These are phyloP conservation scores for Drosophila ustulata DNA, from an alignment of 2,888 invertebrate genomes.

Conservation along the genomic window DNA sequence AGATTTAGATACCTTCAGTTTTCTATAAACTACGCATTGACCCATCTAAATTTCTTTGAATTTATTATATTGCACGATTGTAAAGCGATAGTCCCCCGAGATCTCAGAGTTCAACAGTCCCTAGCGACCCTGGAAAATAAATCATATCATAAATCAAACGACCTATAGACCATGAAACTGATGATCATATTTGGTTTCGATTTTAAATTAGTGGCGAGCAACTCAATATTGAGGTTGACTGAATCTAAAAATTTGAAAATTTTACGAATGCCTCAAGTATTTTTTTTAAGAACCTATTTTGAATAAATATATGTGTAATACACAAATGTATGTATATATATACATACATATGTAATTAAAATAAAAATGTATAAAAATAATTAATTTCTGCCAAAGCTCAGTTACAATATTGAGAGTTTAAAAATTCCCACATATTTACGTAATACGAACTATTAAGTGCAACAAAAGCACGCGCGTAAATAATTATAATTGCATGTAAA, in stretches of 20 bases:
- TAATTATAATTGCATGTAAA: background rate
- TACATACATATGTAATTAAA: too few relatives aligned
- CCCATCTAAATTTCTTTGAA: background rate
- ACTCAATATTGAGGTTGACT: background rate
- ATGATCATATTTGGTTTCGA: conserved; percentile 18
- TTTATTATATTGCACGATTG: conserved; percentile 13
- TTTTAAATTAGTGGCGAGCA: background rate
- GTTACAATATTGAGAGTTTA: background rate
- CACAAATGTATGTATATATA: too few relatives aligned
- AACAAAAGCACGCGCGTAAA: background rate
- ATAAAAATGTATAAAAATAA: too few relatives aligned
- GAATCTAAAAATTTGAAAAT: background rate
- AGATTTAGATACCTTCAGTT: background rate
- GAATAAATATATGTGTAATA: background rate
- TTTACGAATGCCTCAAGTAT: too few relatives aligned
- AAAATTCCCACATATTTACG: background rate
- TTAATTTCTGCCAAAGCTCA: too few relatives aligned
- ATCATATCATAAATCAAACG: conserved; percentile 25
- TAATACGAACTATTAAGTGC: background rate
- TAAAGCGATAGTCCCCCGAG: conserved; percentile 5
- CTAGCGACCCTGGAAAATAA: conserved; percentile 8
- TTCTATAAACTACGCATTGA: background rate
- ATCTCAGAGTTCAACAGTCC: conserved; percentile 18
- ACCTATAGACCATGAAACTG: background rate
- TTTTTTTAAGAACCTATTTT: too few relatives aligned